A percentile compares a stretch with the other conserved stretches of the same genome.
Conservation (phyloP, 2,113 vertebrate genomes). For the Corythoichthys intestinalis region DNA sequence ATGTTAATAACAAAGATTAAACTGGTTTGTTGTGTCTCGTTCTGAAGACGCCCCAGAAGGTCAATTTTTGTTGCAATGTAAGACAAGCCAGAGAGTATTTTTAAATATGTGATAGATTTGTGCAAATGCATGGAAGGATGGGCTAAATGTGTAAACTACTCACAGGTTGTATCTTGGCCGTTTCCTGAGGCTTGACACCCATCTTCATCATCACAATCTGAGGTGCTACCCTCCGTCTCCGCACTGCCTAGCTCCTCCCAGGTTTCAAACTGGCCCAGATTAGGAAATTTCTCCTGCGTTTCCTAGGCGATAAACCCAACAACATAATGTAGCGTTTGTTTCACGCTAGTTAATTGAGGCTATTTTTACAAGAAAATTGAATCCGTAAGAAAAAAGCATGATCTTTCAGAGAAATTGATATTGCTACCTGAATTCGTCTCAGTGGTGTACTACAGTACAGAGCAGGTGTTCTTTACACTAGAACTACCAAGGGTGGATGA, state of each 20-base stretch:
- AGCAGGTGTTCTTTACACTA: too few species aligned
- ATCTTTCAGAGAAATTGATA: too few species aligned
- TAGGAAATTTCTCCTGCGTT: constrained; percentile 69
- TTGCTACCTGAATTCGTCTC: too few species aligned
- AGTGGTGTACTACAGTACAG: too few species aligned
- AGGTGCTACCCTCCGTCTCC: constrained; percentile 71
- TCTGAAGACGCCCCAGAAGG: constrained; percentile 13
- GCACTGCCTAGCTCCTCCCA: constrained; percentile 78
- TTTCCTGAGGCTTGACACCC: constrained; percentile 86
- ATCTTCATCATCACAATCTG: constrained; percentile 87
- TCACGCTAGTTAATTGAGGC: neutral
- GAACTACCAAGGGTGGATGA: too few species aligned
- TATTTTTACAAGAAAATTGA: neutral
- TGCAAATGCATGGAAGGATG: neutral
- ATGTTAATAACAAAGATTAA: neutral
- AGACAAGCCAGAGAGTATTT: neutral
- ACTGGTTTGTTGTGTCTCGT: constrained; percentile 10
- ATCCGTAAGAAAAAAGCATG: too few species aligned
- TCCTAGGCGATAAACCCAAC: constrained; percentile 57
- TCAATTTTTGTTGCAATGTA: constrained; percentile 15
- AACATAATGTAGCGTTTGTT: neutral
- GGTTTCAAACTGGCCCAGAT: constrained; percentile 65
- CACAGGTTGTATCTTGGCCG: constrained; percentile 43
- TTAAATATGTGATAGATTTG: neutral
- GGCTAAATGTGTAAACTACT: constrained; percentile 31